A percentile compares a stretch with the other conserved stretches of the same genome.
These are phyloP conservation scores for Aphaenogaster ashmeadi DNA, from an alignment of 1,140 invertebrate species.

Conservation along the genomic window DNA sequence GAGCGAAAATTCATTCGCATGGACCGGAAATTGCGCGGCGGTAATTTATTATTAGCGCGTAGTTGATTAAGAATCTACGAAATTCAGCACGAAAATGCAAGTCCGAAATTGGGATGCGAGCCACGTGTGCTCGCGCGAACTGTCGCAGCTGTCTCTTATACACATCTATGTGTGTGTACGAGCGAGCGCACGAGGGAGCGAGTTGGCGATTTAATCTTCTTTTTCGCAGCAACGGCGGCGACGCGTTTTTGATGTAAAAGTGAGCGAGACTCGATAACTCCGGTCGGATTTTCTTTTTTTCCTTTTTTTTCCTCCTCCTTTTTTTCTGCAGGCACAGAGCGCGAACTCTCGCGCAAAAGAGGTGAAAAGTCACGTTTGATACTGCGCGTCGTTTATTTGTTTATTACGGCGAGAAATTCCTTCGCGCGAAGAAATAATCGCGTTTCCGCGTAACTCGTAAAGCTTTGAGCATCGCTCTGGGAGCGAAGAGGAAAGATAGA, in stretches of 20 bases:
- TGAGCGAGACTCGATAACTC: constrained; percentile 37
- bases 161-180: background rate
- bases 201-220: constrained; percentile 50
- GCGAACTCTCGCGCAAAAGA: constrained; percentile 20
- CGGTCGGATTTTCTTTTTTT: constrained; percentile 9
- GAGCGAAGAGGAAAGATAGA: background rate
- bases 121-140: too few relatives aligned
- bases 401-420: constrained; percentile 15
- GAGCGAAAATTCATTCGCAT: too few relatives aligned
- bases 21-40: too few relatives aligned
- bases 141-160: too few relatives aligned
- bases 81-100: too few relatives aligned
- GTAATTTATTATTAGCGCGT: too few relatives aligned
- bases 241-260: constrained; percentile 54
- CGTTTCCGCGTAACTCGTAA: background rate
- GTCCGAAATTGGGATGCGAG: too few relatives aligned
- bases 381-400: background rate
- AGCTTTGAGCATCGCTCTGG: background rate
- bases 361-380: constrained; percentile 41
- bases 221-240: constrained; percentile 29
- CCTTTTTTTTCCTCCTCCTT: background rate
- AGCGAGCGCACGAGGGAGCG: background rate
- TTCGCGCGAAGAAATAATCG: background rate
- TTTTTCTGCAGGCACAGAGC: background rate
- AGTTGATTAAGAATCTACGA: too few relatives aligned